Conservation (phyloP, 1,140 invertebrate species). For the Colletes gigas region DNA sequence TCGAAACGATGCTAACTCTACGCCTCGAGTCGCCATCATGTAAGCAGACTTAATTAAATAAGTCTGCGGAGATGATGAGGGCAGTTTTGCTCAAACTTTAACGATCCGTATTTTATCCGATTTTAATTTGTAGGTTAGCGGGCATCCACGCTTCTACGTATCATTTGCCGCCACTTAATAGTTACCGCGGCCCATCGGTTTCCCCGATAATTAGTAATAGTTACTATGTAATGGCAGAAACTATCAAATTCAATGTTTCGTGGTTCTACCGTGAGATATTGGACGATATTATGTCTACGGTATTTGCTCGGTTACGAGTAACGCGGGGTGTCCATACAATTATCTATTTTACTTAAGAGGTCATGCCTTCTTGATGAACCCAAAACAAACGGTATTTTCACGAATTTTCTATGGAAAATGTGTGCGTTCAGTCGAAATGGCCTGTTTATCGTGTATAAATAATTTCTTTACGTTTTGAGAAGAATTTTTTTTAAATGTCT, state of each 20-base stretch:
- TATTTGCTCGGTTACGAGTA: too few species aligned
- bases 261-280: too few species aligned
- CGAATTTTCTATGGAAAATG: too few species aligned
- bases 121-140: constrained; percentile 53
- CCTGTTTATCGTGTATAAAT: too few species aligned
- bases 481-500: too few species aligned
- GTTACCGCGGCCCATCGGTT: constrained; percentile 53
- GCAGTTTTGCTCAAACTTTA: constrained; percentile 26
- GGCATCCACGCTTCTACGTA: constrained; percentile 12
- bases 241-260: constrained; percentile 32
- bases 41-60: constrained; percentile 56
- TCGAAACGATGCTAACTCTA: background rate
- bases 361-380: too few species aligned
- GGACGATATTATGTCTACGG: too few species aligned
- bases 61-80: constrained; percentile 6
- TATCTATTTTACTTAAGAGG: too few species aligned
- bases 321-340: too few species aligned
- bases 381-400: too few species aligned
- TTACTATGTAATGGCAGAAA: constrained; percentile 49
- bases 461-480: too few species aligned
- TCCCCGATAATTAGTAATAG: constrained; percentile 58
- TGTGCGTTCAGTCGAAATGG: too few species aligned
- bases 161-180: constrained; percentile 50
- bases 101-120: constrained; percentile 55
- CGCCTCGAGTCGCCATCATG: constrained; percentile 1